These are phyloP conservation scores for Phthorimaea operculella DNA, from an alignment of 1,140 invertebrate genomes.

Conservation along the genomic window DNA sequence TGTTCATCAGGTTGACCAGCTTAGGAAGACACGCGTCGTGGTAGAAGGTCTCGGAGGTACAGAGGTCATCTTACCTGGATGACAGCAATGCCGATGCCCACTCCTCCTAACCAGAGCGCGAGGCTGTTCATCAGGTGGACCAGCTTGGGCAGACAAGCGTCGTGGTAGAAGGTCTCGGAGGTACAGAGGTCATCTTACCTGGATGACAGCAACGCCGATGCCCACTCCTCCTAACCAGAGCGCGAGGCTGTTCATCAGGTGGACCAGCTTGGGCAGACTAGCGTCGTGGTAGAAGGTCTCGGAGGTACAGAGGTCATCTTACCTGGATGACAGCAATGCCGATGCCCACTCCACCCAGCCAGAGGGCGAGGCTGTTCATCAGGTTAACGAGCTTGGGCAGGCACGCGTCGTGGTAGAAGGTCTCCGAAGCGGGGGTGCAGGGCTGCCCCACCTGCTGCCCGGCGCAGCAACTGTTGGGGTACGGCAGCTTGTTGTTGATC, in stretches of 20 bases:
- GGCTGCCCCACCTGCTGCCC: constrained; percentile 61
- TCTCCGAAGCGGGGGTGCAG: constrained; percentile 26
- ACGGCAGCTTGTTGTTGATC: constrained; percentile 68
- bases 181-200: no score
- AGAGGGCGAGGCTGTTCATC: constrained; percentile 76
- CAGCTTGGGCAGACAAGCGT: constrained; percentile 76
- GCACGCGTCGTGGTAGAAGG: constrained; percentile 71
- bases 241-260: constrained; percentile 75
- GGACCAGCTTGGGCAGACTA: constrained; percentile 74
- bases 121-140: constrained; percentile 74
- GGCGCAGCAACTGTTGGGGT: constrained; percentile 78
- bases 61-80: constrained; percentile 78
- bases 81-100: constrained; percentile 81
- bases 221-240: constrained; percentile 80
- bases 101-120: constrained; percentile 77
- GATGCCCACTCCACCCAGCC: constrained; percentile 80
- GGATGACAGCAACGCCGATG: constrained; percentile 80
- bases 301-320: constrained; percentile 17
- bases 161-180: constrained; percentile 37
- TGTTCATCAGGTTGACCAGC: constrained; percentile 72
- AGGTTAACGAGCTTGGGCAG: constrained; percentile 71
- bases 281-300: constrained; percentile 64
- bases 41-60: constrained; percentile 32
- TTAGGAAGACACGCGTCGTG: constrained; percentile 74
- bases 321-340: constrained; percentile 84